These are phyloP conservation scores for Carabus problematicus DNA, from an alignment of 2,888 invertebrate species.

Conservation along the genomic window DNA sequence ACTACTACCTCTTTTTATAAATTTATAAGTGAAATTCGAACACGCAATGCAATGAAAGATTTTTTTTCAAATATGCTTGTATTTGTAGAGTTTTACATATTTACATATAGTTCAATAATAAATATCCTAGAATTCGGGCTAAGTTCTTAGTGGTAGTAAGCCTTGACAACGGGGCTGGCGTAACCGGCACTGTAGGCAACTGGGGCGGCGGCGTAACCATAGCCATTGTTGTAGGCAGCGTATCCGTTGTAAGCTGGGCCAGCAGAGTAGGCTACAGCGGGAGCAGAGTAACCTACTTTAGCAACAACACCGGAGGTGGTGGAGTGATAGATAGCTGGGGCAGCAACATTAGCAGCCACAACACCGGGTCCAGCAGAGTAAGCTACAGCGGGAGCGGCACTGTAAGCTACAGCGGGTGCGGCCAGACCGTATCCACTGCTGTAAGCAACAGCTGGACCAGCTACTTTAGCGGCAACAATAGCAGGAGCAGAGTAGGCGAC, in stretches of 20 bases:
- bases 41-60: too few relatives aligned
- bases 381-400: constrained; percentile 45
- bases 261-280: constrained; percentile 13
- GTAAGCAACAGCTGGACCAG: constrained; percentile 42
- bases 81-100: not conserved
- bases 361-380: constrained; percentile 41
- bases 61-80: too few relatives aligned
- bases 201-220: constrained; percentile 43
- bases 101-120: constrained; percentile 7
- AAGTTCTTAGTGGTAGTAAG: constrained; percentile 14
- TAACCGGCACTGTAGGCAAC: constrained; percentile 51
- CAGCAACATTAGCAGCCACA: constrained; percentile 12
- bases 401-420: constrained; percentile 51
- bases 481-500: constrained; percentile 47
- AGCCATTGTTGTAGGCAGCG: constrained; percentile 41
- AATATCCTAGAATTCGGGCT: not conserved
- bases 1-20: too few relatives aligned
- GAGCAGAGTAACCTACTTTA: constrained; percentile 20
- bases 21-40: too few relatives aligned
- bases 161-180: constrained; percentile 46
- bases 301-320: constrained; percentile 18
- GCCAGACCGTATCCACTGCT: constrained; percentile 52
- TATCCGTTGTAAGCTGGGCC: constrained; percentile 12
- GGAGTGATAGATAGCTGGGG: constrained; percentile 11
- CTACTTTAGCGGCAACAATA: constrained; percentile 44